Conservation (phyloP, 1,140 invertebrate genomes). For the Habropoda laboriosa region DNA sequence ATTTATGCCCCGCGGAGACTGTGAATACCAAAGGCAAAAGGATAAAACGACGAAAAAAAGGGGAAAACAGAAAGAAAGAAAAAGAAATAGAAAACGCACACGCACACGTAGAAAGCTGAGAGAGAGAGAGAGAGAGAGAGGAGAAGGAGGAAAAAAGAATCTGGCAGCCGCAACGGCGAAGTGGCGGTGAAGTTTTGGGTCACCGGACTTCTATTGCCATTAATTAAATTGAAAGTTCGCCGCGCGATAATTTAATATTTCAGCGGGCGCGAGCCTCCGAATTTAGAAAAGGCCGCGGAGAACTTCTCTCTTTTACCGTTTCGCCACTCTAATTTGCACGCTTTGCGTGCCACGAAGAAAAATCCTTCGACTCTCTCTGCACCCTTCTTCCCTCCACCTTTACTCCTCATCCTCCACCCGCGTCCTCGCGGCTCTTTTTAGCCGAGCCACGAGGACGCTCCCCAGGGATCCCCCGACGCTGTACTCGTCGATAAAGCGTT, state of each 20-base stretch:
- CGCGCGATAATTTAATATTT: conserved; percentile 46
- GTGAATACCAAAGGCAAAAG: not conserved
- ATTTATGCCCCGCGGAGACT: not conserved
- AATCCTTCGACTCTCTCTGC: conserved; percentile 24
- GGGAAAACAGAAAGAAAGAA: not conserved
- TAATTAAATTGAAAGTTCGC: conserved; percentile 49
- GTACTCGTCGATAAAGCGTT: conserved; percentile 19
- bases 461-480: not conserved
- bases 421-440: conserved; percentile 7
- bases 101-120: no score
- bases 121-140: no score
- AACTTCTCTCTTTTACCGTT: conserved; percentile 7
- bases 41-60: not conserved
- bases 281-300: conserved; percentile 25
- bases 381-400: not conserved
- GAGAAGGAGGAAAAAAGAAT: not conserved
- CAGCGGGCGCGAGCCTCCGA: conserved; percentile 2
- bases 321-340: conserved; percentile 40
- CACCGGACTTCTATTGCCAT: conserved; percentile 38
- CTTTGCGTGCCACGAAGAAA: conserved; percentile 39
- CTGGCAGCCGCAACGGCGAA: not conserved
- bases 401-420: not conserved
- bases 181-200: conserved; percentile 25
- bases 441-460: not conserved
- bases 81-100: not conserved